Evolutionary conservation across 1,140 invertebrate species (phyloP).

Genomic region (Brachystomella parvula): DNA sequence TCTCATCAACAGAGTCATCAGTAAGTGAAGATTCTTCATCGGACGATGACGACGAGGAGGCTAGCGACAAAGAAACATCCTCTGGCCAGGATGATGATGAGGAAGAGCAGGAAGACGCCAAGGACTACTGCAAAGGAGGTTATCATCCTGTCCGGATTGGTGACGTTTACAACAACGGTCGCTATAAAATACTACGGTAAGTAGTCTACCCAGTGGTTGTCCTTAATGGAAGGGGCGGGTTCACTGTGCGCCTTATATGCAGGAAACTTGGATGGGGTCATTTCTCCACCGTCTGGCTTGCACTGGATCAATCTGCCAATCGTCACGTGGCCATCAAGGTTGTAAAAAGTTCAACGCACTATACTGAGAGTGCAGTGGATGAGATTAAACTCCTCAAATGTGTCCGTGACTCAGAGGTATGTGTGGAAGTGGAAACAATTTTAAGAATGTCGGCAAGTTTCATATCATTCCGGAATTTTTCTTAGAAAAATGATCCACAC

Average conservation of each 20-base stretch:
- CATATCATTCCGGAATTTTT: slow-evolving; percentile 78
- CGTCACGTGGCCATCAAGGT: slow-evolving; percentile 62
- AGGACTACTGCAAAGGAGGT: slow-evolving; percentile 80
- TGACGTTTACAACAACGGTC: slow-evolving; percentile 73
- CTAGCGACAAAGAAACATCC: too few species aligned
- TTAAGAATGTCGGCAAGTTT: too few species aligned
- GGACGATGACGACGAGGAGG: neutral
- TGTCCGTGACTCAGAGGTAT: slow-evolving; percentile 48
- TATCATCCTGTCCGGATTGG: slow-evolving; percentile 97
- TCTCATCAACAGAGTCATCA: neutral
- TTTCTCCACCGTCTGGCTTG: slow-evolving; percentile 96
- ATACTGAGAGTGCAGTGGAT: slow-evolving; percentile 95
- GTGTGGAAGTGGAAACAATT: neutral
- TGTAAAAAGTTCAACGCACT: slow-evolving; percentile 95
- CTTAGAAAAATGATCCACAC: slow-evolving; percentile 78
- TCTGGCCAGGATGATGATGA: too few species aligned
- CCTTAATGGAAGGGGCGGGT: too few species aligned
- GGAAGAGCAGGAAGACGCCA: slow-evolving; percentile 81
- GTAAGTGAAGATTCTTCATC: neutral
- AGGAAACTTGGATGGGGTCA: slow-evolving; percentile 97
- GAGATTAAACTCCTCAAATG: slow-evolving; percentile 95
- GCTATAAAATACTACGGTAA: slow-evolving; percentile 79
- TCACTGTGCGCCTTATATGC: too few species aligned
- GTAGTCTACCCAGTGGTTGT: too few species aligned
- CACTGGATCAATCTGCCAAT: slow-evolving; percentile 62